Evolutionary conservation across 2,797 vertebrate species (phyloP), one percentile per base, ranked within the genome.

Genomic region (Picus viridis): DNA sequence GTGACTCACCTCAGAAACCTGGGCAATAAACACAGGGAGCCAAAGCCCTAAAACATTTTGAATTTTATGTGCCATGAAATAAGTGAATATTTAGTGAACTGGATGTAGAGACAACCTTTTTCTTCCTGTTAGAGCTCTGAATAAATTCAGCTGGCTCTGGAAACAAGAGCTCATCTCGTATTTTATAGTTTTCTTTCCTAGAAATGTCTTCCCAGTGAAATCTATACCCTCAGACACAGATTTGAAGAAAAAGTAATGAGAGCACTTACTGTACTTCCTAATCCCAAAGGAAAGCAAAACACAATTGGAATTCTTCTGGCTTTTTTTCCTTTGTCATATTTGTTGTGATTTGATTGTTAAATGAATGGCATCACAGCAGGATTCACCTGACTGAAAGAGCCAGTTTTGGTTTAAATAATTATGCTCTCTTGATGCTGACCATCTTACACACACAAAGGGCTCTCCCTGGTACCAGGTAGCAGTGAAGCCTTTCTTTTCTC

Each of bases 71-170:
- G 51, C 17, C 27, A 6, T 64, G 32, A 54, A 32, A 20, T 15
- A 32, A 10, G 4, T 15, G 32, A 56, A 51, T 41, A 2, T 53
- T 69, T 57, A 5, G 26, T 68, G 43, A 36, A 10, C 30, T 17
- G 7, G 4, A 4, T 53, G 34, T 26, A 22, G 4, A 47, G 45
- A 19, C 45, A 45, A 45, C 0, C 0, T 4, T 54, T 57, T 68
- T 39, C 19, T 24, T 65, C 10, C 16, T 11, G 6, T 56, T n/a
- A 34, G 47, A 39, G 7, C 16, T 80, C 73, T 47, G 39, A 5
- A 39, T 24, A 16, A 69, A 62, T 39, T 5, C 24, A 18, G 0
- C 7, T 47, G 45, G 7, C 36, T 73, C 7, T 54, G 34, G 36
- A 49, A 86, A 49, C 7, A 22, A n/a, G 18, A 62, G 6, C 6